phyloP scores from a whole-genome alignment of 2,113 vertebrate species.

The Caranx ignobilis region DNA sequence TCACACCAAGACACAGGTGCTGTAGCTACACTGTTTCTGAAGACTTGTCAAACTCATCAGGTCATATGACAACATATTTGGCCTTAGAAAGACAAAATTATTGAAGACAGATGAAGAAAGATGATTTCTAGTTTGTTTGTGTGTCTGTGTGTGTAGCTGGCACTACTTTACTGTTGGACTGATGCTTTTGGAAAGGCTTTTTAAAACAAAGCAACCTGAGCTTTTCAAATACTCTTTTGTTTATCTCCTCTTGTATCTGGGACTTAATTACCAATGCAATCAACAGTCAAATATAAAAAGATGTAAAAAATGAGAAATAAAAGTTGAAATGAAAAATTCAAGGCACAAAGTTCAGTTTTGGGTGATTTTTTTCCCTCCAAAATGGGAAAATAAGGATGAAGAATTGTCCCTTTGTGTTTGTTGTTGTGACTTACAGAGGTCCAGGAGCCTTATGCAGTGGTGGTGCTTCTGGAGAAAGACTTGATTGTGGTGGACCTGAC shows the following conservation, averaged over 20 bases:
- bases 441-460: constrained; percentile 96
- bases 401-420: constrained; percentile 9
- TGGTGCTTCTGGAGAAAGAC: constrained; percentile 95
- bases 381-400: background rate
- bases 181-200: too few species aligned
- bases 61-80: too few species aligned
- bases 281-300: background rate
- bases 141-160: too few species aligned
- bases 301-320: too few species aligned
- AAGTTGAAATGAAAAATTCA: background rate
- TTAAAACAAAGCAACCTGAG: background rate
- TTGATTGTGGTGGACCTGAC: constrained; percentile 95
- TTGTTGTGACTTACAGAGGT: constrained; percentile 85
- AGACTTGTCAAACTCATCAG: too few species aligned
- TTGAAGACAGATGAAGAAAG: too few species aligned
- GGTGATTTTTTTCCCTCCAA: background rate
- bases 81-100: too few species aligned
- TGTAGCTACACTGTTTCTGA: too few species aligned
- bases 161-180: too few species aligned
- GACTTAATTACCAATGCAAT: too few species aligned
- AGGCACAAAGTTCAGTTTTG: background rate
- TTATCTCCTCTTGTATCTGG: background rate
- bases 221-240: background rate
- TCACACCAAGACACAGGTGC: too few species aligned
- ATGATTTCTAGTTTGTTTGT: too few species aligned